Evolutionary conservation across 35 echinoderm and acorn worm genomes (phyloP).

Genomic region (Chiridota heheva): DNA sequence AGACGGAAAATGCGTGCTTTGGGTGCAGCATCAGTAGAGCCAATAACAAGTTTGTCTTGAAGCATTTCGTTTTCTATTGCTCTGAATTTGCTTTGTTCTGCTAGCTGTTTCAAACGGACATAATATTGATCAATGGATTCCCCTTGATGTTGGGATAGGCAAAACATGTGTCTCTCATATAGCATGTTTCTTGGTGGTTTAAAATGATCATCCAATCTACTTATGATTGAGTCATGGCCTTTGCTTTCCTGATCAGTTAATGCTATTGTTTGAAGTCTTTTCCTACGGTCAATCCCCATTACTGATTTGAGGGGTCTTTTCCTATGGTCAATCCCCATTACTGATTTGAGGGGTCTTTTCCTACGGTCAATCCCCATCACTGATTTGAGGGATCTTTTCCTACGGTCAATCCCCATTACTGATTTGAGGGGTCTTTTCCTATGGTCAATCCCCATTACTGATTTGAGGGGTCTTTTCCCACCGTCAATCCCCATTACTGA

Average conservation of each 20-base stretch:
- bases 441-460: too few species aligned
- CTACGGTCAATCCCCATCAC: too few species aligned
- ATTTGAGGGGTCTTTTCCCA: too few species aligned
- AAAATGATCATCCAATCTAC: constrained; percentile 30
- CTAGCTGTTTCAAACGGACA: constrained; percentile 25
- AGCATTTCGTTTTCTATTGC: constrained; percentile 36
- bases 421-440: too few species aligned
- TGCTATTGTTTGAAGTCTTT: constrained; percentile 21
- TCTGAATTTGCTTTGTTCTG: constrained; percentile 28
- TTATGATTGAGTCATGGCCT: constrained; percentile 12
- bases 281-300: constrained; percentile 32
- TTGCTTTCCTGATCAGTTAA: constrained; percentile 17
- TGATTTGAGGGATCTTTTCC: too few species aligned
- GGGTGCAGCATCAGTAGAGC: constrained; percentile 20
- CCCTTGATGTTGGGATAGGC: constrained; percentile 1
- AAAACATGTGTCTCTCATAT: constrained; percentile 14
- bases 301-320: constrained; percentile 23
- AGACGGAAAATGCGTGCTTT: constrained; percentile 41
- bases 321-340: too few species aligned
- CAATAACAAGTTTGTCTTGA: constrained; percentile 30
- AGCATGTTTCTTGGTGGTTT: constrained; percentile 42
- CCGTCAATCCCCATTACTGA: too few species aligned
- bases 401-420: too few species aligned
- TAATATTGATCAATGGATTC: constrained; percentile 42
- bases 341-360: too few species aligned